These are phyloP conservation scores for Meloidogyne hapla DNA, from an alignment of 1,140 invertebrate species.

Conservation along the genomic window DNA sequence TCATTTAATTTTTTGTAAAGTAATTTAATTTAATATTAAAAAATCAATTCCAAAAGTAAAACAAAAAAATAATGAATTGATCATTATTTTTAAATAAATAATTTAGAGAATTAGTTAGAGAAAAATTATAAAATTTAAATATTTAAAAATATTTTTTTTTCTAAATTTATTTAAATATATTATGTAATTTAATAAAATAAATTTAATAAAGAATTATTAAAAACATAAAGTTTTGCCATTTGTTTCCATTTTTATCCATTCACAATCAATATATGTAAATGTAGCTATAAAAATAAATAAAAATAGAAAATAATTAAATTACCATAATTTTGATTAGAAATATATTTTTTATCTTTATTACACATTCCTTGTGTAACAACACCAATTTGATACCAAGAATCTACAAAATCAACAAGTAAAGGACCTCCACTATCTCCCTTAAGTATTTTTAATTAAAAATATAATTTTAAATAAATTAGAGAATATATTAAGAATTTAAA, in stretches of 20 bases:
- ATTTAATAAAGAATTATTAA: not conserved
- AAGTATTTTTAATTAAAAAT: not conserved
- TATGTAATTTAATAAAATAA: not conserved
- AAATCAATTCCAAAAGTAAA: too few relatives aligned
- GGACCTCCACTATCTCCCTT: conserved; percentile 4
- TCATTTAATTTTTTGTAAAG: too few relatives aligned
- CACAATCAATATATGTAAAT: conserved; percentile 5
- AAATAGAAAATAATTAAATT: not conserved
- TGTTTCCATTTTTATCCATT: not conserved
- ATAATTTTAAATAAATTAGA: too few relatives aligned
- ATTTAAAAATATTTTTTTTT: too few relatives aligned
- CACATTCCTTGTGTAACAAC: not conserved
- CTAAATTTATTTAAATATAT: too few relatives aligned
- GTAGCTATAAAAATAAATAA: not conserved
- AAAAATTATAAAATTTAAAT: too few relatives aligned
- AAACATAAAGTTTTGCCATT: not conserved
- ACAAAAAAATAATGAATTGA: too few relatives aligned
- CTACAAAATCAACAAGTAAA: not conserved
- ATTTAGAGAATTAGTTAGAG: too few relatives aligned
- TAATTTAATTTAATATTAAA: too few relatives aligned
- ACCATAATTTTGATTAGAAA: not conserved
- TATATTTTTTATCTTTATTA: not conserved
- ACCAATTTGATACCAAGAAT: not conserved
- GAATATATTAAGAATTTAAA: too few relatives aligned
- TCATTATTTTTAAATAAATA: too few relatives aligned